phyloP scores from a whole-genome alignment of 2,888 invertebrate genomes.

The Phaedon cochleariae region DNA sequence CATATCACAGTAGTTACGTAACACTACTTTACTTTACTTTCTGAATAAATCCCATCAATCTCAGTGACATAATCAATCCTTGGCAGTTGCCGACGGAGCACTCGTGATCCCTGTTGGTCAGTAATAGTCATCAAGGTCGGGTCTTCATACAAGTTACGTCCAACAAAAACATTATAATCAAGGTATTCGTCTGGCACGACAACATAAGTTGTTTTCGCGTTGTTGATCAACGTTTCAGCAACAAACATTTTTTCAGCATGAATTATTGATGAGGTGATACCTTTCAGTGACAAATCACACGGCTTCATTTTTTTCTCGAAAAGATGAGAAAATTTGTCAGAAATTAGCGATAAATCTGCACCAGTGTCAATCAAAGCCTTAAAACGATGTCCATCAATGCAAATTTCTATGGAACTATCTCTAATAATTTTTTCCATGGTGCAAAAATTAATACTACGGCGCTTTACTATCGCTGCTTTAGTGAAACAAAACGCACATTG shows the following conservation, averaged over 20 bases:
- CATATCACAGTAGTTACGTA: too few relatives aligned
- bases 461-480: constrained; percentile 3
- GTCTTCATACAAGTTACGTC: constrained; percentile 30
- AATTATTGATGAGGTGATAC: neutral
- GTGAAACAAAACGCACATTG: constrained; percentile 4
- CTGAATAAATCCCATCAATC: constrained; percentile 3
- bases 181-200: neutral
- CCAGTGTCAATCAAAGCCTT: neutral
- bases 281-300: neutral
- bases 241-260: neutral
- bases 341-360: constrained; percentile 1
- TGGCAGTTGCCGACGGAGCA: constrained; percentile 18
- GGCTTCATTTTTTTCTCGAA: neutral
- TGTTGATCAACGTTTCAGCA: neutral
- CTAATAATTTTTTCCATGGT: neutral
- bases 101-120: constrained; percentile 25
- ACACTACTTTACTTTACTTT: constrained; percentile 26
- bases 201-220: neutral
- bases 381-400: neutral
- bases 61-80: constrained; percentile 24
- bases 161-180: neutral
- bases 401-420: neutral
- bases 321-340: neutral
- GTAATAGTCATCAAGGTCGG: constrained; percentile 27
- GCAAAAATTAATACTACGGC: neutral